Base-by-base conservation (phyloP, 2,797 vertebrate species). In the Ispidina picta region DNA sequence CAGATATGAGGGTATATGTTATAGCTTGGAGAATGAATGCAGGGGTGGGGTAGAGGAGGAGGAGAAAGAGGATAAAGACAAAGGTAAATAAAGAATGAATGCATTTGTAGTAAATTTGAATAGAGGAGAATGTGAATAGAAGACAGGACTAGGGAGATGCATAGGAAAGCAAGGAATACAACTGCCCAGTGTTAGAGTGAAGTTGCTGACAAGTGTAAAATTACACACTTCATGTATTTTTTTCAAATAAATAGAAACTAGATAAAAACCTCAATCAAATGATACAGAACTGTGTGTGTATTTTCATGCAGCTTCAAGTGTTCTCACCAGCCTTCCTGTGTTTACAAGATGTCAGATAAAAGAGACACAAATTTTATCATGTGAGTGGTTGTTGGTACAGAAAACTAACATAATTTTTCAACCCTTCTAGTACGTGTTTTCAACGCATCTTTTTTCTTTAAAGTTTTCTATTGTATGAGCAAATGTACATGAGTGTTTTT, bases 1-100 rank as follows among this genome's bases (percentile, higher is more conserved):
- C 39, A 22, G 29, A 31, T 33, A 28, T 0, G 6, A 16, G 22
- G n/a, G 2, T 65, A 4, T 33, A 6, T 13, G 5, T 5, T 72
- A 16, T 35, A 64, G 52, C 39, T 59, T 88, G 43, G 15, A 73
- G 48, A 70, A 66, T 41, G 18, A 62, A 6, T 81, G 12, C 12
- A 33, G 39, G 66, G 10, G 10, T 1, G 0, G 12, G 6, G 10
- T 33, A 15, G 51, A 49, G 17, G 17, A 58, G 17, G 9, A 58
- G 17, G 11, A 54, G 22, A 28, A 54, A 29, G 60, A 66, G 15
- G 59, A 59, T n/a, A 21, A 44, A 65, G 15, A 35, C 1, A 1
- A 71, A 74, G 10, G 2, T 75, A 10, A 48, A 60, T 75, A 12
- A 48, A 60, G 28, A 63, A 28, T 33, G 4, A 74, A 11, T 2